phyloP scores from a whole-genome alignment of 2,113 vertebrate species.

The Poecilia latipinna region DNA sequence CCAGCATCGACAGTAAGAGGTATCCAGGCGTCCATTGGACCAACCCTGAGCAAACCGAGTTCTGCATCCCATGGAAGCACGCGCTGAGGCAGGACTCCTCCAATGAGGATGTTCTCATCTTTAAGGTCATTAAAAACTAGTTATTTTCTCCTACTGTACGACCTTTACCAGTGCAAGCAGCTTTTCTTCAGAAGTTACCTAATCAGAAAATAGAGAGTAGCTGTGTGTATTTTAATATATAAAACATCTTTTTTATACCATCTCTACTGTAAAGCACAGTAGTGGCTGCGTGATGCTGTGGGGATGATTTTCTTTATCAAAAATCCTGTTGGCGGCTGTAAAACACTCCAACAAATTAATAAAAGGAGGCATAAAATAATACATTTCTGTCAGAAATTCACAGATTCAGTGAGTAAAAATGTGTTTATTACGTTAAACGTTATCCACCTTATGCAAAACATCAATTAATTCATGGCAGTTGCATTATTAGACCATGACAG shows the following conservation, averaged over 20 bases:
- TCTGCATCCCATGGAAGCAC: constrained; percentile 90
- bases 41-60: constrained; percentile 71
- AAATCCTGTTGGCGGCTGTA: too few species aligned
- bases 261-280: too few species aligned
- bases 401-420: too few species aligned
- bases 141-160: not conserved
- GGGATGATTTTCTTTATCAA: not conserved
- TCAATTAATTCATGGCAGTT: too few species aligned
- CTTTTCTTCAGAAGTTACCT: not conserved
- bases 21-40: constrained; percentile 86
- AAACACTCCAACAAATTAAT: too few species aligned
- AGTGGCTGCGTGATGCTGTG: not conserved
- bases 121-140: constrained; percentile 72
- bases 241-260: not conserved
- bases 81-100: constrained; percentile 83
- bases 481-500: too few species aligned
- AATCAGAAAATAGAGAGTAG: not conserved
- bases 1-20: constrained; percentile 72
- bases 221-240: not conserved
- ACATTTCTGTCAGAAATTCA: too few species aligned
- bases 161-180: too few species aligned
- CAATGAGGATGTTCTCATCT: constrained; percentile 80
- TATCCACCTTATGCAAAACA: too few species aligned
- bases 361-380: too few species aligned
- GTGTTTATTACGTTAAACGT: too few species aligned